Evolutionary conservation across 2,113 vertebrate species (phyloP), one percentile per base, ranked within the genome.

Genomic region (Agelaius phoeniceus): DNA sequence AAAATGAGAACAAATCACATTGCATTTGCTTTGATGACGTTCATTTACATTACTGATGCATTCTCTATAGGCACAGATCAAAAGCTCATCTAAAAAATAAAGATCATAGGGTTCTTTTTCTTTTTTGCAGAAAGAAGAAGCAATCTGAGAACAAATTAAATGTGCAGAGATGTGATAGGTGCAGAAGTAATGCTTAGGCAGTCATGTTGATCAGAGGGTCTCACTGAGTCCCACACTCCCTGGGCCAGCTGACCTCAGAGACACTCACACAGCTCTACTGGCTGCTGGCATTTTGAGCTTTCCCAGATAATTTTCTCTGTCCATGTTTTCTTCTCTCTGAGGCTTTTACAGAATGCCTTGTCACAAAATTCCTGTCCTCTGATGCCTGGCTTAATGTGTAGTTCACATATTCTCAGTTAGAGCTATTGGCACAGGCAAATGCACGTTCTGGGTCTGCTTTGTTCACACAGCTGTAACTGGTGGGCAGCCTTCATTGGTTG

Each of bases 1-100:
- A 96, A 96, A 94, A 90, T 49, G 76, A 89, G 84, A 94, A 94
- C 83, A 94, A 95, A 93, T 84, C 81, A 68, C 48, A 73, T 92
- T 95, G 46, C 26, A 68, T 94, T 93, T 93, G 44, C 72, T 83
- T 75, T 90, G 44, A 58, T 86, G 72, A 88, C 35, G 79, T 81
- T 83, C 66, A 62, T 74, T 55, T 66, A 30, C 66, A 46, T 90
- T 75, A 55, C 35, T 52, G 58, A 57, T 82, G 31, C 39, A 48
- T 30, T 72, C 22, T 67, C 14, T 74, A 13, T 58, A 81, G 66
- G 41, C 44, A 81, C 15, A 15, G 59, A 80, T 72, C 57, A 73
- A 65, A 95, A 90, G 23, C 79, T 90, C 23, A 48, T 84, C 54
- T 86, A 81, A 35, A 51, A 91, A 87, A 77, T 78, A 90, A 73